Conservation (phyloP, 2,888 invertebrate genomes). For the Fabriciana adippe region DNA sequence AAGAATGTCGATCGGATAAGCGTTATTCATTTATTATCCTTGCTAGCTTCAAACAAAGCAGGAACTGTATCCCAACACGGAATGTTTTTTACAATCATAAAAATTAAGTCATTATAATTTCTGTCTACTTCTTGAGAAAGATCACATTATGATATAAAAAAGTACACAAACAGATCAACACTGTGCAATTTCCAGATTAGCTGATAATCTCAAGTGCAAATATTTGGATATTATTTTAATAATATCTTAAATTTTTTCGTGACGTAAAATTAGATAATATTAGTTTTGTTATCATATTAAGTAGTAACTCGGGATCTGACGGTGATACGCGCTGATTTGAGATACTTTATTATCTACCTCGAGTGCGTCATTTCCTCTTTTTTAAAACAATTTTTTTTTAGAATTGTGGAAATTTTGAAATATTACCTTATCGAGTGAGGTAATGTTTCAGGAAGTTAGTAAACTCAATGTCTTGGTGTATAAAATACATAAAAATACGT, state of each 20-base stretch:
- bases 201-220: slow-evolving; percentile 15
- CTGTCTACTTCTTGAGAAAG: no score
- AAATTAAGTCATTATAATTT: no score
- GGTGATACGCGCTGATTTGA: slow-evolving; percentile 1
- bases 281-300: slow-evolving; percentile 1
- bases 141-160: not conserved
- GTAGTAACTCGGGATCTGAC: not conserved
- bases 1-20: no score
- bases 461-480: no score
- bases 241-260: not conserved
- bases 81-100: no score
- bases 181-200: not conserved
- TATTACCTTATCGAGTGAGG: slow-evolving; percentile 11
- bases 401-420: slow-evolving; percentile 12
- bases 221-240: slow-evolving; percentile 4
- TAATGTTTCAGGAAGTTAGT: no score
- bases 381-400: not conserved
- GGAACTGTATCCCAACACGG: no score
- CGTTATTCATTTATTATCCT: no score
- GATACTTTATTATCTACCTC: slow-evolving; percentile 1
- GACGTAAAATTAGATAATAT: slow-evolving; percentile 6
- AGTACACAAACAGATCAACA: not conserved
- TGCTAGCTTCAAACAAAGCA: no score
- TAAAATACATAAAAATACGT: no score
- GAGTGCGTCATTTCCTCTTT: not conserved